phyloP scores from a whole-genome alignment of 2,888 invertebrate genomes.

The Ophioninae sp. region DNA sequence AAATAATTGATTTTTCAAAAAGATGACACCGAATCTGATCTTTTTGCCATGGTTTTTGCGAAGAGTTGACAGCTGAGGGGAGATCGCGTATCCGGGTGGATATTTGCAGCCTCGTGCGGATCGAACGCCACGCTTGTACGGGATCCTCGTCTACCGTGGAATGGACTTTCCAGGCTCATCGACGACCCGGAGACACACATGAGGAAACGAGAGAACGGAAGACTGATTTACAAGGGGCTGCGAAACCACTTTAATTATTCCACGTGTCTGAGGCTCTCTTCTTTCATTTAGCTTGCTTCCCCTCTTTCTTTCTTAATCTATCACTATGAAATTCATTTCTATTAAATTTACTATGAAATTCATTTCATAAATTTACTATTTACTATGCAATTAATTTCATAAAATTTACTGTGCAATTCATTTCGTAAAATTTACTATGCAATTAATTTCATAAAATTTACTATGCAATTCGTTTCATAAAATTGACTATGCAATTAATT shows the following conservation, averaged over 20 bases:
- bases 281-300: background rate
- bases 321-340: no score
- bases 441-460: no score
- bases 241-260: background rate
- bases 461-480: no score
- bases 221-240: constrained; percentile 9
- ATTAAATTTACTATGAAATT: no score
- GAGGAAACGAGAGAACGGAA: background rate
- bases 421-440: no score
- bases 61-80: constrained; percentile 22
- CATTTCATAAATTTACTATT: no score
- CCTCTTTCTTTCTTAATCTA: background rate
- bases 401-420: no score
- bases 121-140: constrained; percentile 22
- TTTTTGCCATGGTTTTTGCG: background rate
- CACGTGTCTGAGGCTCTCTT: background rate
- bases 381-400: no score
- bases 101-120: constrained; percentile 25
- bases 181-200: constrained; percentile 18
- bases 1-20: constrained; percentile 1
- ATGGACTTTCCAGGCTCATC: constrained; percentile 2
- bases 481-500: no score
- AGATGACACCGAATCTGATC: no score
- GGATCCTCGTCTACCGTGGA: background rate
- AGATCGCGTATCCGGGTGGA: constrained; percentile 13